phyloP scores from a whole-genome alignment of 92 coral and sea anemone species.

The Pocillopora meandrina region DNA sequence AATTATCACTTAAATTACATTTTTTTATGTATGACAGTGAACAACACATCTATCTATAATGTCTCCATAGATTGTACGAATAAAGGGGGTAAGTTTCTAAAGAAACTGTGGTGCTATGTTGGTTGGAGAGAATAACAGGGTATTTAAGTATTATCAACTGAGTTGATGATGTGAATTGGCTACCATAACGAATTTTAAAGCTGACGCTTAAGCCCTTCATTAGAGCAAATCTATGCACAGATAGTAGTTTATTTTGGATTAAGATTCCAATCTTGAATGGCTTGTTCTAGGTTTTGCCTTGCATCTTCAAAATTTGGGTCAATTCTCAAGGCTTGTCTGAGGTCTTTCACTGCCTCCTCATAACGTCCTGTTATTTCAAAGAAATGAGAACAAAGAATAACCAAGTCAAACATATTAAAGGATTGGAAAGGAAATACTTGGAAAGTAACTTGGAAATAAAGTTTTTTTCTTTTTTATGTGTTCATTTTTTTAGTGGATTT shows the following conservation, averaged over 20 bases:
- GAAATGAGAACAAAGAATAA: neutral
- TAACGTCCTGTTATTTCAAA: constrained; percentile 36
- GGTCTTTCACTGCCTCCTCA: constrained; percentile 52
- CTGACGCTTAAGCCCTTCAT: no score
- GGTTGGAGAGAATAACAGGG: no score
- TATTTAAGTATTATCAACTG: no score
- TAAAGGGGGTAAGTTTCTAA: no score
- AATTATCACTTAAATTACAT: no score
- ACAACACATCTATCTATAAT: no score
- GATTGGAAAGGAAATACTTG: no score
- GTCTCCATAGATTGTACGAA: neutral
- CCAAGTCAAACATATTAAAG: neutral
- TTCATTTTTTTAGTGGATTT: neutral
- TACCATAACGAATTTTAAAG: no score
- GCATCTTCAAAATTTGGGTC: constrained; percentile 65
- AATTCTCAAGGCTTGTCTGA: constrained; percentile 45
- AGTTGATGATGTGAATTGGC: no score
- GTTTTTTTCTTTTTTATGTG: neutral
- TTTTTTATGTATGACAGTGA: no score
- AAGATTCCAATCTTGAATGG: constrained; percentile 40
- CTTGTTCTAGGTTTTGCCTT: constrained; percentile 41
- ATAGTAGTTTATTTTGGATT: neutral
- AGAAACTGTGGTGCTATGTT: no score
- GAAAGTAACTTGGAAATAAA: no score
- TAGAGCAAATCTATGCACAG: neutral